A percentile compares a stretch with the other conserved stretches of the same genome.
Evolutionary conservation across 2,113 vertebrate genomes (phyloP).

Genomic region (Furnarius figulus): DNA sequence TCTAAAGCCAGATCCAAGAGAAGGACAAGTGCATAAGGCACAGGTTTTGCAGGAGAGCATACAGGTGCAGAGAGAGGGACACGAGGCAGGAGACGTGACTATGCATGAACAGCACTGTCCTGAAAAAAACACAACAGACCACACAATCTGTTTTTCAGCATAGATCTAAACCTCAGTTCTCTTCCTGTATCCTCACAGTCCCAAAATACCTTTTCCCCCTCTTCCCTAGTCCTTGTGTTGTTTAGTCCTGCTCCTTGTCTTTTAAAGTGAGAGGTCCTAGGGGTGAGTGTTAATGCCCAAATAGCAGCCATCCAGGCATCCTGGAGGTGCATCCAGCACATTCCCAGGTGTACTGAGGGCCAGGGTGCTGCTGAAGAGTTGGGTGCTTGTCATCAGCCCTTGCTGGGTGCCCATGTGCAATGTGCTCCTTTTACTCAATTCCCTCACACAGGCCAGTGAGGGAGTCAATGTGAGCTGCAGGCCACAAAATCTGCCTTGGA

Average conservation of each 20-base stretch:
- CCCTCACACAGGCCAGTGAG: not conserved
- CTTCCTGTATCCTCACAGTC: not conserved
- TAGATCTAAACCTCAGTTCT: not conserved
- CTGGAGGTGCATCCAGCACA: not conserved
- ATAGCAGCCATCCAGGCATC: not conserved
- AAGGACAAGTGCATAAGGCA: not conserved
- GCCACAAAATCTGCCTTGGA: not conserved
- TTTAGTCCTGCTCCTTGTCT: too few relatives aligned
- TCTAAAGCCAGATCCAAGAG: not conserved
- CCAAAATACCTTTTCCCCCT: not conserved
- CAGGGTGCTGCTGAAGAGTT: not conserved
- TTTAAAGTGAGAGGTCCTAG: not conserved
- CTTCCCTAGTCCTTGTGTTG: not conserved
- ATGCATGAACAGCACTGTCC: not conserved
- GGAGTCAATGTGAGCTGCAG: not conserved
- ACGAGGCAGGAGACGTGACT: not conserved
- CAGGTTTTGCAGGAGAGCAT: not conserved
- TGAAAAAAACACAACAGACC: not conserved
- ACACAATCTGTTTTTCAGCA: not conserved
- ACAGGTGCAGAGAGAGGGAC: not conserved
- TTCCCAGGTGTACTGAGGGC: not conserved
- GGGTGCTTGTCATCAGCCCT: not conserved
- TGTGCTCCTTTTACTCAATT: not conserved
- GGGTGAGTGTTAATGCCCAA: not conserved
- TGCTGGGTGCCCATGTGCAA: not conserved